These are phyloP conservation scores for Loripinus fragilis DNA, from an alignment of 2,888 invertebrate species.

Conservation along the genomic window DNA sequence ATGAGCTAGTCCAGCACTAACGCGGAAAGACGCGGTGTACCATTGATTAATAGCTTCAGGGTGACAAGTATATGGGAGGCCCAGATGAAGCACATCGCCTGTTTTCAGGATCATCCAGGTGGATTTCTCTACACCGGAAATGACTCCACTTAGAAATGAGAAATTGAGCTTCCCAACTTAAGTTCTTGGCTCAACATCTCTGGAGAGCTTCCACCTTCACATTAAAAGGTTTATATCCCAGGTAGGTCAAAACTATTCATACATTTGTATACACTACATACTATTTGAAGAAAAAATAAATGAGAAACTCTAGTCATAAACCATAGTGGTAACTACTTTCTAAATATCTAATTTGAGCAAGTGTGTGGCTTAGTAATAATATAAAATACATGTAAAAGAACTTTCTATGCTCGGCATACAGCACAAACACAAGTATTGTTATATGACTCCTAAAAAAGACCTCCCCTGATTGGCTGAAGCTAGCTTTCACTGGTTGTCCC, in stretches of 20 bases:
- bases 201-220: conserved; percentile 42
- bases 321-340: too few relatives aligned
- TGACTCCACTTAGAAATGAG: conserved; percentile 37
- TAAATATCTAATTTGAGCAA: too few relatives aligned
- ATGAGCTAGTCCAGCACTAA: conserved; percentile 50
- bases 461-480: too few relatives aligned
- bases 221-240: conserved; percentile 38
- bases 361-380: too few relatives aligned
- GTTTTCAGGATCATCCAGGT: conserved; percentile 55
- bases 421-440: too few relatives aligned
- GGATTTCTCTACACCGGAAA: conserved; percentile 36
- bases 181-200: conserved; percentile 43
- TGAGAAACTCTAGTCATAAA: too few relatives aligned
- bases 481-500: too few relatives aligned
- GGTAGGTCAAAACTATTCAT: conserved; percentile 19
- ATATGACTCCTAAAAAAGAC: too few relatives aligned
- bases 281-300: too few relatives aligned
- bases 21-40: conserved; percentile 46
- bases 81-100: conserved; percentile 49
- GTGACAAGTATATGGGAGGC: conserved; percentile 47
- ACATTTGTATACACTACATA: conserved; percentile 12
- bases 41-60: conserved; percentile 34
- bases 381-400: too few relatives aligned
- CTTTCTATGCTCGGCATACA: too few relatives aligned
- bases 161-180: conserved; percentile 24